phyloP scores from a whole-genome alignment of 2,797 vertebrate genomes.

The Artibeus lituratus region DNA sequence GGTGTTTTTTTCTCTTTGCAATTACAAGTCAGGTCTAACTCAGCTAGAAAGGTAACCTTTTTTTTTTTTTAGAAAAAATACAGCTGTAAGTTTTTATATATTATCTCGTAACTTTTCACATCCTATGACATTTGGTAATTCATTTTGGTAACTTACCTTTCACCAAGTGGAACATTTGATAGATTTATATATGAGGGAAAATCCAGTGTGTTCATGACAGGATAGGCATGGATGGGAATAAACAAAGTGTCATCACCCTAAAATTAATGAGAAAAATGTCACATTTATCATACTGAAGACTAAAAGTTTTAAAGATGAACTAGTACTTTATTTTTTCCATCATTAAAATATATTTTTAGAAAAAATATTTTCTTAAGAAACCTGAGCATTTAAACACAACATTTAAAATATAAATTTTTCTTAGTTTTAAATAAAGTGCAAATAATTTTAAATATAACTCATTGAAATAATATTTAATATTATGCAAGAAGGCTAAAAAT shows the following conservation, averaged over 20 bases:
- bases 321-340: neutral
- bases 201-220: conserved; percentile 87
- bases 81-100: neutral
- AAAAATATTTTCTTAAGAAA: conserved; percentile 8
- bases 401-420: conserved; percentile 9
- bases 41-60: neutral
- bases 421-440: neutral
- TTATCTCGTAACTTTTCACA: neutral
- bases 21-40: neutral
- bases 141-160: conserved; percentile 85
- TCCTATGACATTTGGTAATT: neutral
- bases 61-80: neutral
- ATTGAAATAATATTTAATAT: neutral
- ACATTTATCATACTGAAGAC: neutral
- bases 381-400: neutral
- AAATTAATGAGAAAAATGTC: conserved; percentile 15
- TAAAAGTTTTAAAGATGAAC: neutral
- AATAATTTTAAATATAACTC: neutral
- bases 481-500: neutral
- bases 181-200: conserved; percentile 91
- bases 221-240: conserved; percentile 93
- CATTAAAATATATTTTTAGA: neutral
- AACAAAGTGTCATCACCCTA: conserved; percentile 90
- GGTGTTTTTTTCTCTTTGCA: neutral
- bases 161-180: conserved; percentile 87